Conservation (phyloP, 2,797 vertebrate species). For the Dicrostonyx torquatus region DNA sequence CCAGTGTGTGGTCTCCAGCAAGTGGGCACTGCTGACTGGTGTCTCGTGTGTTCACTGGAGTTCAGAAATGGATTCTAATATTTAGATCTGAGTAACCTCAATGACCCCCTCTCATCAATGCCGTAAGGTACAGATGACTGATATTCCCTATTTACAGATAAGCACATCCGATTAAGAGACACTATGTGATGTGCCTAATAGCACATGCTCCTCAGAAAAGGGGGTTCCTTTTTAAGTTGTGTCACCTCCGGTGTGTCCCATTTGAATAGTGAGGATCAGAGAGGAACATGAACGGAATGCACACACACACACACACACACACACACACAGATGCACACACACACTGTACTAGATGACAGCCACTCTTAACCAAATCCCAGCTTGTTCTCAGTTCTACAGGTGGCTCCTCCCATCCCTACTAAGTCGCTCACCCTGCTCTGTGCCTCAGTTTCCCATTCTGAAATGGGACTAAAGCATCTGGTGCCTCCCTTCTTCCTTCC, state of each 20-base stretch:
- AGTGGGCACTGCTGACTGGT: not conserved
- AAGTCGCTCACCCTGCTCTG: not conserved
- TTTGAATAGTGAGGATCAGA: not conserved
- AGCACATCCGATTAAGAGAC: not conserved
- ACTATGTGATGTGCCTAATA: not conserved
- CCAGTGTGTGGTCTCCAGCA: not conserved
- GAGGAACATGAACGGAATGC: not conserved
- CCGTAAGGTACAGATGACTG: not conserved
- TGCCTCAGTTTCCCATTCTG: conserved; percentile 32
- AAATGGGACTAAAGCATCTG: not conserved
- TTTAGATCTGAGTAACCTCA: not conserved
- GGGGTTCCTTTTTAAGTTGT: not conserved
- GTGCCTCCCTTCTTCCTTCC: not conserved
- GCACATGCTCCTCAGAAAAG: not conserved
- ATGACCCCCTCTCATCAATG: not conserved
- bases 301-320: not conserved
- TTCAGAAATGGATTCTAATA: conserved; percentile 17
- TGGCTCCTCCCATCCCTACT: not conserved
- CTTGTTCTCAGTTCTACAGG: not conserved
- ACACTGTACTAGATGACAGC: not conserved
- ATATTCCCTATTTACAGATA: not conserved
- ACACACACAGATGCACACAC: not conserved
- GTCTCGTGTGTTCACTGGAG: not conserved
- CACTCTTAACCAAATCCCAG: not conserved
- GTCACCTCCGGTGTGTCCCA: not conserved